Percentiles rank a stretch among this genome's conserved stretches.
These are phyloP conservation scores for Anniella stebbinsi DNA, from an alignment of 2,797 vertebrate species.

Conservation along the genomic window DNA sequence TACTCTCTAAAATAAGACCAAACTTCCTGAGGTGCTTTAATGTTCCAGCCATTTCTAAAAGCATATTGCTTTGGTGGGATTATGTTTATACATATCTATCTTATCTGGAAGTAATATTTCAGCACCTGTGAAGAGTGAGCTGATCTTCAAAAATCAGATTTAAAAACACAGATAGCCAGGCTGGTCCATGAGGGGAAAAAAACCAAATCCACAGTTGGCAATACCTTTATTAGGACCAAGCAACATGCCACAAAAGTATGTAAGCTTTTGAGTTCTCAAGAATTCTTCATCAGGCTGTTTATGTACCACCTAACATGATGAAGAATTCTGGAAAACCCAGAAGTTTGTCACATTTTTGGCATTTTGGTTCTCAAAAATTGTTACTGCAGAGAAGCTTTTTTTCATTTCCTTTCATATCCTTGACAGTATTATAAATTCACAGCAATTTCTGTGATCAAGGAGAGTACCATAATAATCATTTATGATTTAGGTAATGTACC, in stretches of 20 bases:
- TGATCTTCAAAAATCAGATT: not conserved
- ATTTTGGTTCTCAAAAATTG: too few species aligned
- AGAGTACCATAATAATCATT: not conserved
- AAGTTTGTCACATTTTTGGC: too few species aligned
- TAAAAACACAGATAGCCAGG: not conserved
- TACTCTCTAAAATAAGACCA: not conserved
- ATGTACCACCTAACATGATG: too few species aligned
- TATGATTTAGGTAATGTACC: not conserved
- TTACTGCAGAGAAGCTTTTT: not conserved
- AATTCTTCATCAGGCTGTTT: too few species aligned
- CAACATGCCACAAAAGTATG: too few species aligned
- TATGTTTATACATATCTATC: not conserved
- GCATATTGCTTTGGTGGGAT: not conserved
- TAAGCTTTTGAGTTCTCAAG: too few species aligned
- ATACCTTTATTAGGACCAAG: too few species aligned
- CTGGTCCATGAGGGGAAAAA: too few species aligned
- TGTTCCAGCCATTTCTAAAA: not conserved
- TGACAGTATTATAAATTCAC: not conserved
- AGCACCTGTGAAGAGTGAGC: not conserved
- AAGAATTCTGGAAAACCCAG: too few species aligned
- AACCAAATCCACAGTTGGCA: too few species aligned
- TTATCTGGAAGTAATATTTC: not conserved
- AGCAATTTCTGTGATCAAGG: not conserved
- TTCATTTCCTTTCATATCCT: not conserved
- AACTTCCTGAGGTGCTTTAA: not conserved